Evolutionary conservation across 2,113 vertebrate genomes (phyloP).

Genomic region (Polyodon spathula): DNA sequence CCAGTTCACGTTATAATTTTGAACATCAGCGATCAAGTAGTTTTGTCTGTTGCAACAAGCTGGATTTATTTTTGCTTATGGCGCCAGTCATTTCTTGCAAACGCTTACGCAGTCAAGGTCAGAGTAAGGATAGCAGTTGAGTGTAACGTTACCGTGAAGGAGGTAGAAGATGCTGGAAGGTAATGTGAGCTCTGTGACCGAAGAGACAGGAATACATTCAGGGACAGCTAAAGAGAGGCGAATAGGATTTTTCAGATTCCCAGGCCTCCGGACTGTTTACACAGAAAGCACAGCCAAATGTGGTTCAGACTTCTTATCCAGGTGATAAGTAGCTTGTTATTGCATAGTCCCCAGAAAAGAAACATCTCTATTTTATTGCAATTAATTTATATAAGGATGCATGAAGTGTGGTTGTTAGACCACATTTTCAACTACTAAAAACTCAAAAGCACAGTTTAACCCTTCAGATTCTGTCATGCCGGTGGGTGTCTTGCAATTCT

Average conservation of each 20-base stretch:
- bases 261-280: conserved; percentile 5
- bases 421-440: too few species aligned
- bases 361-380: too few species aligned
- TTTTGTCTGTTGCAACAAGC: background rate
- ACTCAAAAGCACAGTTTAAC: too few species aligned
- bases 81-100: conserved; percentile 9
- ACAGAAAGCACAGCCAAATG: background rate
- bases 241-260: conserved; percentile 19
- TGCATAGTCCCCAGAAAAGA: too few species aligned
- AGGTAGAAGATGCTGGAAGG: conserved; percentile 15
- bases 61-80: conserved; percentile 10
- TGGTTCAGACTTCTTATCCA: background rate
- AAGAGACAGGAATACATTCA: conserved; percentile 23
- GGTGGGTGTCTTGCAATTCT: too few species aligned
- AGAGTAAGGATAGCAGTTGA: conserved; percentile 2
- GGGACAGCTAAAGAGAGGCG: conserved; percentile 15
- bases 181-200: conserved; percentile 23
- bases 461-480: too few species aligned
- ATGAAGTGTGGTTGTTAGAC: too few species aligned
- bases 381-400: too few species aligned
- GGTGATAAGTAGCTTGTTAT: too few species aligned
- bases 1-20: too few species aligned
- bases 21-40: background rate
- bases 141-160: conserved; percentile 19
- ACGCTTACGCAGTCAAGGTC: conserved; percentile 17